Percentiles rank a stretch among this genome's conserved stretches.
phyloP scores from a whole-genome alignment of 2,888 invertebrate genomes.

The Lottia scabra region DNA sequence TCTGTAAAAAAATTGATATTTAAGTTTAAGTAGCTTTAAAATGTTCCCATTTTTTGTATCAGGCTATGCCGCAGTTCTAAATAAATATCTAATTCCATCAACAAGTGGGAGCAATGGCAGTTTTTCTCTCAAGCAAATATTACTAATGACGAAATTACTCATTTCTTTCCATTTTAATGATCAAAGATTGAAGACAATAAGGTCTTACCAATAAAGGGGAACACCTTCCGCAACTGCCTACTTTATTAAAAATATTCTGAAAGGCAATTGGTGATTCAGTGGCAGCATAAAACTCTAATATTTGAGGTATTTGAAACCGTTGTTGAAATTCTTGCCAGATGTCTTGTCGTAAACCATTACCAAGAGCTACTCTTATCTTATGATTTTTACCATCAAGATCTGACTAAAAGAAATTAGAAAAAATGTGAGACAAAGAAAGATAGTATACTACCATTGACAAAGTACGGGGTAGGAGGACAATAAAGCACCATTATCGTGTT shows the following conservation, averaged over 20 bases:
- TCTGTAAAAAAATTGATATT: background rate
- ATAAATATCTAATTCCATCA: too few relatives aligned
- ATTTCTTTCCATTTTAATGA: too few relatives aligned
- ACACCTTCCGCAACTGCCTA: conserved; percentile 54
- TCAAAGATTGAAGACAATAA: too few relatives aligned
- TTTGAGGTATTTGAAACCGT: conserved; percentile 84
- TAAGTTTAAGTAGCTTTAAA: too few relatives aligned
- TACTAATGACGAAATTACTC: too few relatives aligned
- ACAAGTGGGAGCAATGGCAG: too few relatives aligned
- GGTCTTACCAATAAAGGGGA: conserved; percentile 53
- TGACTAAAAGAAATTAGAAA: conserved; percentile 24
- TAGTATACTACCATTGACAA: too few relatives aligned
- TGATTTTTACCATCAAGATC: conserved; percentile 52
- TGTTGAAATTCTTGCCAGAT: conserved; percentile 91
- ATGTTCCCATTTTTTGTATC: too few relatives aligned
- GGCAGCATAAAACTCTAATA: conserved; percentile 94
- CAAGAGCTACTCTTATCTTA: conserved; percentile 80
- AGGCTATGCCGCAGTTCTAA: too few relatives aligned
- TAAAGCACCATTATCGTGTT: background rate
- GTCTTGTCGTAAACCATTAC: conserved; percentile 92
- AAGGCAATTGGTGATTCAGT: conserved; percentile 98
- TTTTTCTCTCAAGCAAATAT: too few relatives aligned
- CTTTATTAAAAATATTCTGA: conserved; percentile 86
- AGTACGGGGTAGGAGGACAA: background rate
- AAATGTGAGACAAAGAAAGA: too few relatives aligned